Evolutionary conservation across 2,113 vertebrate species (phyloP), one percentile per base, ranked within the genome.

Genomic region (Pongo pygmaeus): DNA sequence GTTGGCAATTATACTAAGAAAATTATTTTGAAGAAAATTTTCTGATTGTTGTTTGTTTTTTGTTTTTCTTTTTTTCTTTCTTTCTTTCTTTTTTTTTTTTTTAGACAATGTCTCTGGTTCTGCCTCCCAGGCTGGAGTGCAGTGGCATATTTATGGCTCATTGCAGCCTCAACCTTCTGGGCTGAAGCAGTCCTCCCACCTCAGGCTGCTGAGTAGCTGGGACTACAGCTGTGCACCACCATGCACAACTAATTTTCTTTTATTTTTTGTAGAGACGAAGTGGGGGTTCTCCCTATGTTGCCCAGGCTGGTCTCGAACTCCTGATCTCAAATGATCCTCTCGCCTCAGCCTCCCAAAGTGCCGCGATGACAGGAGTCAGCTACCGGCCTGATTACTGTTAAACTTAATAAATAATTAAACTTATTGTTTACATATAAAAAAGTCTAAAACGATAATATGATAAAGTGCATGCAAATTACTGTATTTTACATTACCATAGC

Each of bases 381-480:
- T 64, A 64, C 61, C 2, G 1, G 27, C 27, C 12, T 30, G 14
- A 52, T 84, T 92, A 40, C 27, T 94, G 35, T 93, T 98, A 94
- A 94, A 78, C 57, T 97, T 90, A 70, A 69, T 92, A 93, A 93
- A 17, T 93, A 17, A 70, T 97, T 83, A 97, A 23, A 11, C 91
- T 89, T 92, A 94, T 57, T 98, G 79, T 81, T 97, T 25, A 55
- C 78, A 96, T 83, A 35, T 96, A 86, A 89, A 69, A 96, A 64
- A 75, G 17, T 78, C 87, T 79, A 87, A 92, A 64, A 84, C 20
- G 17, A 78, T 89, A 46, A 77, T 43, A 81, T 38, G 55, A 83
- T 23, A 13, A 79, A 27, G 25, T 80, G 8, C 25, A 35, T n/a
- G 86, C 92, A 40, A 92, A 90, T 89, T 95, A 84, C 22, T 97